Base-by-base conservation (phyloP, 2,888 invertebrate species). In the Eristalis tenax region DNA sequence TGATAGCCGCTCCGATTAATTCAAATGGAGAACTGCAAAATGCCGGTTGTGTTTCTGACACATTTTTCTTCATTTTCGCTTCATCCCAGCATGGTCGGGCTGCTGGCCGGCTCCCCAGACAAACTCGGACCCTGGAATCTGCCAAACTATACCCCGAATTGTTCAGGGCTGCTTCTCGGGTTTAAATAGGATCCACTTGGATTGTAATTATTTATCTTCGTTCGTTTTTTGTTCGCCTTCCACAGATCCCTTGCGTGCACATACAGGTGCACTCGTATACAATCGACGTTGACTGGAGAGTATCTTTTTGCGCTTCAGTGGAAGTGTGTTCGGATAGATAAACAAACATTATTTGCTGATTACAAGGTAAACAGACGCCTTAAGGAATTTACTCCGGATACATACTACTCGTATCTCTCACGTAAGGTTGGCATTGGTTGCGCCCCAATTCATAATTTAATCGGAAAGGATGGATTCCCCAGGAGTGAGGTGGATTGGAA, bases 281-380 rank as follows among this genome's bases (percentile, higher is more conserved):
- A n/a, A 1, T n/a, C 43, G 43, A 4, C 11, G 4, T 23, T 5
- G 26, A 2, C 70, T 32, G 32, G 59, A n/a, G 35, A 11, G 59
- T 68, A 61, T 59, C 26, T 68, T 71, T 73, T 79, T 79, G 43
- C 59, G 43, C 65, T 65, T 35, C 71, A 73, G n/a, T 73, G 66
- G 35, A 66, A 73, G 56, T 79, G 71, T 57, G 65, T 59, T 56
- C 40, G 57, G 59, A 79, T 32, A 59, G 66, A 79, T 73, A 79
- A 79, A 79, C 50, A 79, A 59, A 66, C 59, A 73, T 71, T 59
- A 43, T 79, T 79, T 66, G 59, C 65, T 59, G 79, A 79, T 79
- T 79, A 79, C 71, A 66, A 59, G 71, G 79, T 66, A 73, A 79
- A 73, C 71, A 79, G 65, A 15, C 32, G 66, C 79, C 71, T 66